Percentiles rank a stretch among this genome's conserved stretches.
Evolutionary conservation across 2,888 invertebrate genomes (phyloP).

Genomic region (Anagyrus pseudococci): DNA sequence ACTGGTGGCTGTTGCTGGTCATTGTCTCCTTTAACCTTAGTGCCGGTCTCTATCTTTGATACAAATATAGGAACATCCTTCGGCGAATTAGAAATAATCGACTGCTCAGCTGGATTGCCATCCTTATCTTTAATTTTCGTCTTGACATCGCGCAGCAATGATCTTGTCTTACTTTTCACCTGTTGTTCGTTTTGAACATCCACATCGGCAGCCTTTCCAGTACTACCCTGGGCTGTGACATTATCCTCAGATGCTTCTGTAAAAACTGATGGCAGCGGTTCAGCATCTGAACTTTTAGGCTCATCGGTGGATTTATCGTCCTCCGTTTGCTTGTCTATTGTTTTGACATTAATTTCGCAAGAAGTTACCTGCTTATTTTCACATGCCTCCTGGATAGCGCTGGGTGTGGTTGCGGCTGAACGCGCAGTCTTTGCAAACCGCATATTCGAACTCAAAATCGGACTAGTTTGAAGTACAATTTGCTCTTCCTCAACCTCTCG

Average conservation of each 20-base stretch:
- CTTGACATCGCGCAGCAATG: constrained; percentile 13
- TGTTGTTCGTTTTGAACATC: constrained; percentile 3
- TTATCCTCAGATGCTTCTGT: not conserved
- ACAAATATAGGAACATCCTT: not conserved
- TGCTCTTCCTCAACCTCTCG: not conserved
- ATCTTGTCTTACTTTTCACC: constrained; percentile 20
- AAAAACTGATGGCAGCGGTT: not conserved
- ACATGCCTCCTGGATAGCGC: not conserved
- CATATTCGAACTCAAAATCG: constrained; percentile 11
- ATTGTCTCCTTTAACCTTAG: not conserved
- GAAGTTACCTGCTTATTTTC: constrained; percentile 2
- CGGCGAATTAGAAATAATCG: not conserved
- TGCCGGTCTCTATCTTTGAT: not conserved
- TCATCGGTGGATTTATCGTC: constrained; percentile 1
- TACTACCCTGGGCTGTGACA: too few species aligned
- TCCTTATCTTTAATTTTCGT: constrained; percentile 9
- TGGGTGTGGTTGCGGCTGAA: not conserved
- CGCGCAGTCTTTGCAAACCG: constrained; percentile 16
- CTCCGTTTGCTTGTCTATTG: not conserved
- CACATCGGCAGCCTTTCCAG: not conserved
- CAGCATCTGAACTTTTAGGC: not conserved
- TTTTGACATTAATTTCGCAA: constrained; percentile 1
- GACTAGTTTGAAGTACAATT: constrained; percentile 20
- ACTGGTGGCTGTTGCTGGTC: constrained; percentile 2
- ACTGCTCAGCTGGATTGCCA: not conserved